Conservation (phyloP, 2,113 vertebrate genomes). For the Coracopsis vasa region DNA sequence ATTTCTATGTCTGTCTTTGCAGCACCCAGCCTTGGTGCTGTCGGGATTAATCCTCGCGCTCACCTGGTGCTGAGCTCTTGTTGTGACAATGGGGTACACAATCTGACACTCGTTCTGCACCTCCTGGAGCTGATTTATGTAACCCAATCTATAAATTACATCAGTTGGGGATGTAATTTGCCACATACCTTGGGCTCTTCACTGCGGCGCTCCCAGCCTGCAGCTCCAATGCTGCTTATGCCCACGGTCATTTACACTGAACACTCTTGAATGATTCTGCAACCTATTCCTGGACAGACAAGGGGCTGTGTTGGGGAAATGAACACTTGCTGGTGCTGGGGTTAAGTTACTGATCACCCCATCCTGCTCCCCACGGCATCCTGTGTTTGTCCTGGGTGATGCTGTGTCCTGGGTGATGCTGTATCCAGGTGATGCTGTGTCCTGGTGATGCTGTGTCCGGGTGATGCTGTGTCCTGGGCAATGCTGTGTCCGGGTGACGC, state of each 20-base stretch:
- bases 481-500: background rate
- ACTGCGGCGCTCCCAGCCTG: constrained; percentile 49
- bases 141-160: constrained; percentile 65
- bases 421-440: no score
- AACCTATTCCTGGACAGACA: constrained; percentile 25
- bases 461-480: fast-evolving
- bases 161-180: constrained; percentile 60
- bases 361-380: background rate
- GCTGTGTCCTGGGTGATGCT: background rate
- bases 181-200: constrained; percentile 58
- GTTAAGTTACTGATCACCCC: background rate
- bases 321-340: background rate
- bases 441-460: fast-evolving
- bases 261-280: constrained; percentile 48
- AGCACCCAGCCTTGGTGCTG: constrained; percentile 24
- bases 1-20: constrained; percentile 45
- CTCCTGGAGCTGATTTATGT: constrained; percentile 58
- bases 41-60: constrained; percentile 21
- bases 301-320: background rate
- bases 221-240: constrained; percentile 44
- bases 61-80: constrained; percentile 51
- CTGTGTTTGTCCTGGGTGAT: background rate
- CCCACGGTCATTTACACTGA: constrained; percentile 34
- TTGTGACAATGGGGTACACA: constrained; percentile 50
- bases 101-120: constrained; percentile 53